Base-by-base conservation (phyloP, 2,113 vertebrate genomes). In the Ptyas mucosa region DNA sequence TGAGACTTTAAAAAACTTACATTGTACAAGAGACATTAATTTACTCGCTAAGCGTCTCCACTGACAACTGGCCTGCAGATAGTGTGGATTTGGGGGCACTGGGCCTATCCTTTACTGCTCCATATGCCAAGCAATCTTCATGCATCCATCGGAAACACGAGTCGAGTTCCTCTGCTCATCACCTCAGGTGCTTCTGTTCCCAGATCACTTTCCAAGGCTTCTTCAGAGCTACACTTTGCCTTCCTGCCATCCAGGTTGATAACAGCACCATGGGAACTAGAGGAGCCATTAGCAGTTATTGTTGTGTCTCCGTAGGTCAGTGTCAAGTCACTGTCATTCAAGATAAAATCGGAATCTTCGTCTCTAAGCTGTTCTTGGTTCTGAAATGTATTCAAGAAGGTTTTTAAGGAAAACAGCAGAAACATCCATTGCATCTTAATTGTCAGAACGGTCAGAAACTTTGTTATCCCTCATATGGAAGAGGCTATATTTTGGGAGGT, bases 81-180 rank as follows among this genome's bases (percentile, higher is more conserved):
- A 94, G 95, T 95, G 95, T 97, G 95, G 95, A 94, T 90, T 94
- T 94, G 88, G 93, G 54, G 55, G 55, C 34, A 29, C 39, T 87
- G 94, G 94, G 94, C 91, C 92, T 26, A 94, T 81, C 34, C 34
- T 43, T 92, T 88, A 94, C 93, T 90, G 91, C 93, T 51, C 57
- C 94, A 93, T 96, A 94, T 92, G 92, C 87, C 94, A 91, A 92
- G 86, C 94, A 90, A 90, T 91, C 92, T 94, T 99, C 98, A 99
- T 92, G 98, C 97, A 89, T 99, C 98, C 87, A 99, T 97, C 95
- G 99, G 99, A 97, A 99, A 99, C 89, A 99, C 99, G 46, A 99
- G 98, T 49, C 98, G 98, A 1, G 99, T 99, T 29, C 99, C 99
- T 29, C 99, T 97, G 97, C 97, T 99, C 89, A 99, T 98, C 94